Conservation (phyloP, 2,797 vertebrate species). For the Phaenicophaeus curvirostris region DNA sequence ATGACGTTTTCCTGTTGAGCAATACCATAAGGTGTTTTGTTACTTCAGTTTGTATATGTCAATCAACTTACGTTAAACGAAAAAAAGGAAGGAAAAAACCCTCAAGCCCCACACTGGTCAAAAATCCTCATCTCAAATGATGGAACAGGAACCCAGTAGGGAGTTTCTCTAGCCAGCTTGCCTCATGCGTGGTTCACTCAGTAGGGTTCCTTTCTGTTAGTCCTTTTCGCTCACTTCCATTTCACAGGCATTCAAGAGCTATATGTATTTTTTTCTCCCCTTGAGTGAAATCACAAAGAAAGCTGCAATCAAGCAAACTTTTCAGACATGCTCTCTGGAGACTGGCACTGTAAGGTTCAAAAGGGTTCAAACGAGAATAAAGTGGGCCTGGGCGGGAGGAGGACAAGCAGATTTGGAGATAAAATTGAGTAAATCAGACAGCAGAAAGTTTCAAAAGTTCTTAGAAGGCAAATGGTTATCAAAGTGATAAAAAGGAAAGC, state of each 20-base stretch:
- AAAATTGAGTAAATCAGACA: conserved; percentile 6
- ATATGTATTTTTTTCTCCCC: not conserved
- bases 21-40: conserved; percentile 1
- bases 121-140: conserved; percentile 12
- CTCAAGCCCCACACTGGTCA: not conserved
- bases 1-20: not conserved
- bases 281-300: conserved; percentile 26
- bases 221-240: conserved; percentile 59
- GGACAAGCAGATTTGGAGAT: conserved; percentile 37
- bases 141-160: conserved; percentile 21
- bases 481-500: conserved; percentile 8
- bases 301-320: conserved; percentile 59
- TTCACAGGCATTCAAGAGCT: conserved; percentile 43
- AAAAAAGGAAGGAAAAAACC: accelerated
- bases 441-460: conserved; percentile 45
- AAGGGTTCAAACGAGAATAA: conserved; percentile 34
- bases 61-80: not conserved
- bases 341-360: conserved; percentile 15
- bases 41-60: not conserved
- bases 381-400: conserved; percentile 47
- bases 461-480: conserved; percentile 42
- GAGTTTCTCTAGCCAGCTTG: conserved; percentile 40
- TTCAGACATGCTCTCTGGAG: conserved; percentile 5
- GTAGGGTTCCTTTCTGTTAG: conserved; percentile 49
- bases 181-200: not conserved